Conservation (phyloP, 2,888 invertebrate genomes). For the Taenaris catops region DNA sequence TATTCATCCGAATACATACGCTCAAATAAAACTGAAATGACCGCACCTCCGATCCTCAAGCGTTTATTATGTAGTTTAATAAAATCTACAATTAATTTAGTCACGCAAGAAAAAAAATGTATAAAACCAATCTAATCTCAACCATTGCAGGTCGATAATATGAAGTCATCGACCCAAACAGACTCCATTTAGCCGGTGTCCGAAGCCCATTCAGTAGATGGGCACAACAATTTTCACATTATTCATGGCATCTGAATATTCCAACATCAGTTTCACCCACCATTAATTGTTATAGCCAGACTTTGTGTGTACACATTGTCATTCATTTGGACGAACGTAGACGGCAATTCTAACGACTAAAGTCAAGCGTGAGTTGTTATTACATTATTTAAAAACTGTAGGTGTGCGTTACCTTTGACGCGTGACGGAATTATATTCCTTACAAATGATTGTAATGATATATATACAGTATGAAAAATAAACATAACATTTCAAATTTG, state of each 20-base stretch:
- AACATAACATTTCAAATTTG: too few relatives aligned
- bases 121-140: slow-evolving; percentile 25
- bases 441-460: too few relatives aligned
- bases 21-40: slow-evolving; percentile 5
- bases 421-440: too few relatives aligned
- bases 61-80: slow-evolving; percentile 20
- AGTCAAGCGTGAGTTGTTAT: too few relatives aligned
- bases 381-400: too few relatives aligned
- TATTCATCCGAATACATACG: too few relatives aligned
- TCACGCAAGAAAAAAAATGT: slow-evolving; percentile 21
- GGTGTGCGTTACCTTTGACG: too few relatives aligned
- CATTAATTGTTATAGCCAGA: slow-evolving; percentile 67
- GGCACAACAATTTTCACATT: slow-evolving; percentile 58
- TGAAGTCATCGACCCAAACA: slow-evolving; percentile 47
- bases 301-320: slow-evolving; percentile 35
- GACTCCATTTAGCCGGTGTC: slow-evolving; percentile 46
- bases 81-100: slow-evolving; percentile 25
- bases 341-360: neutral
- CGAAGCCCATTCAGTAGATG: slow-evolving; percentile 53
- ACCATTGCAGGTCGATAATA: slow-evolving; percentile 31
- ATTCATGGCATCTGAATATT: slow-evolving; percentile 70
- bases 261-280: slow-evolving; percentile 54
- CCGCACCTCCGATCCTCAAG: slow-evolving; percentile 15
- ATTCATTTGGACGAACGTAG: slow-evolving; percentile 11
- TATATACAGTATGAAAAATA: too few relatives aligned